Percentiles rank a stretch among this genome's conserved stretches.
Evolutionary conservation across 2,113 vertebrate species (phyloP).

Genomic region (Dipodomys stephensi): DNA sequence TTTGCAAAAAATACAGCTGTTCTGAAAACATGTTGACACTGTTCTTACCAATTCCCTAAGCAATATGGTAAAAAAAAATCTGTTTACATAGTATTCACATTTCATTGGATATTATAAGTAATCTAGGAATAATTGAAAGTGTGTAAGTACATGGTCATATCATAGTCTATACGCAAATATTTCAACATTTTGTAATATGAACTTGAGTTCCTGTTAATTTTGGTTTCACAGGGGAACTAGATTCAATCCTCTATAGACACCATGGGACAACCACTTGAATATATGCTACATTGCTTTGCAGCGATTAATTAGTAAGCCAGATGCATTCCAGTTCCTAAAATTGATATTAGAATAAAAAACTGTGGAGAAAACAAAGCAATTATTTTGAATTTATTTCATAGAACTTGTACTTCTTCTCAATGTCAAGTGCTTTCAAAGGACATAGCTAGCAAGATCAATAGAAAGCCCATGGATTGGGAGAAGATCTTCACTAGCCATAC

Average conservation of each 20-base stretch:
- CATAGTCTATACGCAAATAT: not conserved
- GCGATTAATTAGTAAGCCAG: not conserved
- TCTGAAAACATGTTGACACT: not conserved
- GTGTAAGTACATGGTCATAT: too few relatives aligned
- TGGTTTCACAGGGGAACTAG: not conserved
- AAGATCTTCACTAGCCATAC: too few relatives aligned
- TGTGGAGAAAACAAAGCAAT: not conserved
- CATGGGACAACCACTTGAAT: not conserved
- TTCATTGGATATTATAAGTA: not conserved
- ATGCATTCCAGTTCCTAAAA: slow-evolving; percentile 1
- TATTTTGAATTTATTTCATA: not conserved
- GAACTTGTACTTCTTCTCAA: not conserved
- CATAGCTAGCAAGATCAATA: too few relatives aligned
- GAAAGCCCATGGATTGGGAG: too few relatives aligned
- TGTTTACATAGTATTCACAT: too few relatives aligned
- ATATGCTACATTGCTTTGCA: not conserved
- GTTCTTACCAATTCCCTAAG: not conserved
- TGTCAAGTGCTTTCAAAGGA: too few relatives aligned
- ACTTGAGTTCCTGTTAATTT: not conserved
- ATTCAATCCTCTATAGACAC: too few relatives aligned
- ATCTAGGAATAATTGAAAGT: not conserved
- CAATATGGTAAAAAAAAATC: not conserved
- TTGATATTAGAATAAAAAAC: not conserved
- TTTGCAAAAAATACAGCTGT: not conserved
- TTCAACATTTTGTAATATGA: not conserved